Base-by-base conservation (phyloP, 2,888 invertebrate genomes). In the Thecocarcelia acutangulata region DNA sequence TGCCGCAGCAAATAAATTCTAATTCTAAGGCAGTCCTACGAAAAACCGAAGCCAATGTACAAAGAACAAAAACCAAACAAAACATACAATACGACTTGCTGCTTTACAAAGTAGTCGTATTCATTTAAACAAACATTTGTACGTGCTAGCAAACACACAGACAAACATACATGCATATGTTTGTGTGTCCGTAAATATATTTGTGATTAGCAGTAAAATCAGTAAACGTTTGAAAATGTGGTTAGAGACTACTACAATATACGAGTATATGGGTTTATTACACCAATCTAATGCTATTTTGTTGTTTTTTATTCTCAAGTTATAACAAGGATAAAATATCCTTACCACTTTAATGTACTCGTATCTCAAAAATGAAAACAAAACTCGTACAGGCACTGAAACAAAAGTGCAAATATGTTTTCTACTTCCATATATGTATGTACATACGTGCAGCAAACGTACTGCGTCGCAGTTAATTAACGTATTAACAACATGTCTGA, bases 401-500 rank as follows among this genome's bases (percentile, higher is more conserved):
- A 13, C 44, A 42, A 15, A 21, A 11, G 19, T 19, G 13, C n/a
- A 9, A 17, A 33, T n/a, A 40, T 50, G 19, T 46, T 28, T 44
- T 58, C 15, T 40, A 5, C 13, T 48, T 70, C 9, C 33, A 9
- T 52, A 28, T 19, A n/a, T n/a, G n/a, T n/a, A n/a, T n/a, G n/a
- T n/a, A n/a, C n/a, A n/a, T n/a, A n/a, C n/a, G n/a, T n/a, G n/a
- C n/a, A n/a, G n/a, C n/a, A 54, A 63, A 12, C 21, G 42, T 50
- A 12, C 19, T 77, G 61, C 84, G 68, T 66, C 72, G 72, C 66
- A 83, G 78, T 84, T 84, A 85, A 85, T 85, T 85, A 85, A 85
- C 83, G 85, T 69, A 83, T 84, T 85, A 84, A 84, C 83, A 84
- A 70, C 83, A 73, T 78, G 83, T 84, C 83, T 85, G 83, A 83